Conservation (phyloP, 2,888 invertebrate species). For the Cheilosia vernalis region DNA sequence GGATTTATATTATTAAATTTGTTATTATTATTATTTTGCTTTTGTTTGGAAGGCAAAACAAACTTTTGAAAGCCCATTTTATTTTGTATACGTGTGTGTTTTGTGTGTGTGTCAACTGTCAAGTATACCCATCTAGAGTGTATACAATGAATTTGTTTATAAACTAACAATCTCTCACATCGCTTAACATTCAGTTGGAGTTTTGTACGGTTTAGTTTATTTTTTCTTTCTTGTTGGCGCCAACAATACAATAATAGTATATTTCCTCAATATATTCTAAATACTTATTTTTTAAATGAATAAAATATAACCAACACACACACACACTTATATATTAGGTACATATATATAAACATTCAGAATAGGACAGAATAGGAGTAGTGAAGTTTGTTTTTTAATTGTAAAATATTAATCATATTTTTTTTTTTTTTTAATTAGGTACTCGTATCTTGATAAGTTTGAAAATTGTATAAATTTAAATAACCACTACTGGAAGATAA, state of each 20-base stretch:
- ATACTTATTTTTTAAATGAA: slow-evolving; percentile 34
- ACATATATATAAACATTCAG: slow-evolving; percentile 31
- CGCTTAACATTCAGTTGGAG: background rate
- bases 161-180: slow-evolving; percentile 6
- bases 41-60: background rate
- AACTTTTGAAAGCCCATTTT: slow-evolving; percentile 14
- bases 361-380: slow-evolving; percentile 41
- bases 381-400: slow-evolving; percentile 52
- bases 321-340: slow-evolving; percentile 22
- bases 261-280: background rate
- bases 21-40: background rate
- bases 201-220: slow-evolving; percentile 10
- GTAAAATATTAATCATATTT: slow-evolving; percentile 41
- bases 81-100: slow-evolving; percentile 43
- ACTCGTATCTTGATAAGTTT: slow-evolving; percentile 63
- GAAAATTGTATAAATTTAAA: slow-evolving; percentile 43
- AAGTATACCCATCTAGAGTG: slow-evolving; percentile 20
- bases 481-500: slow-evolving; percentile 28
- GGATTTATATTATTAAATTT: slow-evolving; percentile 12
- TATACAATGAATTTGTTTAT: background rate
- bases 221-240: slow-evolving; percentile 23
- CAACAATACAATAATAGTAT: slow-evolving; percentile 31
- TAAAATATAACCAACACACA: slow-evolving; percentile 35
- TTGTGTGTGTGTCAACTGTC: no score
- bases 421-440: slow-evolving; percentile 32